A percentile compares a stretch with the other conserved stretches of the same genome.
Evolutionary conservation across 2,888 invertebrate genomes (phyloP).

Genomic region (Harmothoe impar): DNA sequence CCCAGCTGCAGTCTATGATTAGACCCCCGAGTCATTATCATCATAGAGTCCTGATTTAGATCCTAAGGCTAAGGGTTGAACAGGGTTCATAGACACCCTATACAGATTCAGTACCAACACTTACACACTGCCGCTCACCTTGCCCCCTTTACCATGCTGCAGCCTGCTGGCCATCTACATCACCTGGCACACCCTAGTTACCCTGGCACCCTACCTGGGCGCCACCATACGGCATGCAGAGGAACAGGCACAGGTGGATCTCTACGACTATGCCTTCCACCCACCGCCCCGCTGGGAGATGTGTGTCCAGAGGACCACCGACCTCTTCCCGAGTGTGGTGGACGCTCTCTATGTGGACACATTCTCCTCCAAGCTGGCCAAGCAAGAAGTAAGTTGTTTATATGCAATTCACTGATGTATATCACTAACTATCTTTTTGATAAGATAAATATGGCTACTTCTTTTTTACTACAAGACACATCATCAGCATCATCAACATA

Average conservation of each 20-base stretch:
- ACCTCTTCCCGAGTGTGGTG: conserved; percentile 35
- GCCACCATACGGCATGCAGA: conserved; percentile 13
- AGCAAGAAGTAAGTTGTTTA: background rate
- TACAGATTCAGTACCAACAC: no score
- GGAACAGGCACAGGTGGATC: conserved; percentile 16
- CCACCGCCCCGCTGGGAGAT: conserved; percentile 44
- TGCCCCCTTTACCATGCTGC: background rate
- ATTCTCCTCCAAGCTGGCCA: background rate
- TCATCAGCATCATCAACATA: no score
- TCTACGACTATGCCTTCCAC: background rate
- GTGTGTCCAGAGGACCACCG: conserved; percentile 16
- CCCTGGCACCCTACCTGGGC: conserved; percentile 40
- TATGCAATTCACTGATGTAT: no score
- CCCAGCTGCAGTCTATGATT: no score
- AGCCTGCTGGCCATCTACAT: conserved; percentile 52
- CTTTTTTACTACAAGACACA: no score
- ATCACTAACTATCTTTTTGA: no score
- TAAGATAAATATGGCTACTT: no score
- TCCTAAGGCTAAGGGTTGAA: no score
- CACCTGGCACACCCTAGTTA: conserved; percentile 33
- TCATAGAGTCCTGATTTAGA: no score
- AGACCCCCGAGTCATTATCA: no score
- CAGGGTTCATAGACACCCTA: no score
- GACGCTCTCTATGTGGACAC: conserved; percentile 44
- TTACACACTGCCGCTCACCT: no score